phyloP scores from a whole-genome alignment of 2,797 vertebrate species.

The Eremophila alpestris region DNA sequence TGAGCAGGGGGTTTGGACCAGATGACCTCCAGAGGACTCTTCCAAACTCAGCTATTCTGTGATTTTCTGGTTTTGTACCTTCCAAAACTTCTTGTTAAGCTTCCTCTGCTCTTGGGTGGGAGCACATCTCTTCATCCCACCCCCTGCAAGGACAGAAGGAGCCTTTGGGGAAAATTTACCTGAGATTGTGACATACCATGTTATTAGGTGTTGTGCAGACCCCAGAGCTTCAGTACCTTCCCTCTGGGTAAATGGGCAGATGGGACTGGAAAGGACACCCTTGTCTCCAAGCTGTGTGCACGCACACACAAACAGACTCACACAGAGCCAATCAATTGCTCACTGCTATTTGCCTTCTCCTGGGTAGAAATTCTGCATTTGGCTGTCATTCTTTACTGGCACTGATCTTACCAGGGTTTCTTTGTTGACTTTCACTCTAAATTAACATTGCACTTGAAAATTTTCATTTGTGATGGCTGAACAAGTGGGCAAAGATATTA shows the following conservation, averaged over 20 bases:
- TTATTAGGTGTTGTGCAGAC: background rate
- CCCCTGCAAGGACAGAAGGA: background rate
- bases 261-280: background rate
- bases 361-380: background rate
- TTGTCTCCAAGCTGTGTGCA: background rate
- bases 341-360: background rate
- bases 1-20: background rate
- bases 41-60: background rate
- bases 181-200: background rate
- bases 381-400: background rate
- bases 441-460: background rate
- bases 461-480: background rate
- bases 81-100: background rate
- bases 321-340: background rate
- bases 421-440: background rate
- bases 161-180: background rate
- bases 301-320: rapidly evolving
- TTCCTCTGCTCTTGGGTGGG: background rate
- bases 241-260: background rate
- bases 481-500: background rate
- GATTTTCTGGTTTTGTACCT: background rate
- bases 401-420: background rate
- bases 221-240: background rate
- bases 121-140: background rate
- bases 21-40: background rate